A percentile compares a stretch with the other conserved stretches of the same genome.
These are phyloP conservation scores for Elephas maximus DNA, from an alignment of 2,113 vertebrate species.

Conservation along the genomic window DNA sequence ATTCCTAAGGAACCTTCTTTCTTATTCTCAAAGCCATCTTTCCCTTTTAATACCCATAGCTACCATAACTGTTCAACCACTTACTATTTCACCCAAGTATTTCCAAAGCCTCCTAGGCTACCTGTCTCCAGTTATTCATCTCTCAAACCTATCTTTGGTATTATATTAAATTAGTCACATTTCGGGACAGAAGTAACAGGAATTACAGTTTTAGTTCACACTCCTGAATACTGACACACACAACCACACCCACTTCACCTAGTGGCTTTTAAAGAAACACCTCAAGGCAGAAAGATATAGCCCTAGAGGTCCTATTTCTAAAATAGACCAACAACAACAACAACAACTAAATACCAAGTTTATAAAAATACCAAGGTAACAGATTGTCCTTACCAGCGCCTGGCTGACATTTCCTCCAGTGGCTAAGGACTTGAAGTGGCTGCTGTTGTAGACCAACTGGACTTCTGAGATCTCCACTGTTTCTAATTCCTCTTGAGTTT, in stretches of 20 bases:
- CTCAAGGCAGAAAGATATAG: conserved; percentile 15
- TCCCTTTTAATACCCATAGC: neutral
- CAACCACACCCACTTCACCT: neutral
- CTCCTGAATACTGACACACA: conserved; percentile 19
- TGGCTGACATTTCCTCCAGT: conserved; percentile 98
- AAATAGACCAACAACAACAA: neutral
- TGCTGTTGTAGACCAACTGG: conserved; percentile 98
- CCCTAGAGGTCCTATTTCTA: neutral
- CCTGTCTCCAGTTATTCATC: neutral
- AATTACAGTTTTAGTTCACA: conserved; percentile 45
- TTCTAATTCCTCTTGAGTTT: conserved; percentile 96
- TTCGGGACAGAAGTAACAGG: neutral
- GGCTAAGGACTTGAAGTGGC: conserved; percentile 98
- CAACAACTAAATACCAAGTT: conserved; percentile 22
- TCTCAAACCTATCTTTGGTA: conserved; percentile 26
- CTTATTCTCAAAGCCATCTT: conserved; percentile 30
- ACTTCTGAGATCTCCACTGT: conserved; percentile 96
- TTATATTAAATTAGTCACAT: neutral
- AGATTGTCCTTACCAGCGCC: conserved; percentile 92
- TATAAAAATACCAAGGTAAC: neutral
- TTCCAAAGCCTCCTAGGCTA: neutral
- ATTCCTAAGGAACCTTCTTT: neutral
- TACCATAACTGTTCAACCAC: neutral
- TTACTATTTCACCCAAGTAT: neutral
- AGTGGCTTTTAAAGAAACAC: conserved; percentile 26